Conservation (phyloP, 2,797 vertebrate species). For the Ctenosaura bakeri region DNA sequence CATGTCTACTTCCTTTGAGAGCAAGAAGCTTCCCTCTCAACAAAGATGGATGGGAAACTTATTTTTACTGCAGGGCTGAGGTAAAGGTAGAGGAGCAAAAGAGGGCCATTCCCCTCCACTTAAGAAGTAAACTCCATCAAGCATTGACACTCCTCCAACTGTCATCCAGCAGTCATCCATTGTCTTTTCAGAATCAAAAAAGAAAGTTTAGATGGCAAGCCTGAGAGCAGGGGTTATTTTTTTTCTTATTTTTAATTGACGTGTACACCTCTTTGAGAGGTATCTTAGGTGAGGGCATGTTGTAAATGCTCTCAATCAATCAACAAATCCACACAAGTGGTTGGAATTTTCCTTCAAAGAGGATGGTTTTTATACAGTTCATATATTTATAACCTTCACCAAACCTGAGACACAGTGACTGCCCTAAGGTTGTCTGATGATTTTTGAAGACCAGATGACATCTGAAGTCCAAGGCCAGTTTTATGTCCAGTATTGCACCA, state of each 20-base stretch:
- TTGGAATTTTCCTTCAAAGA: background rate
- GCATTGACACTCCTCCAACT: background rate
- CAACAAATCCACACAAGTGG: background rate
- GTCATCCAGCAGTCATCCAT: background rate
- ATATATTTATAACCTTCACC: no score
- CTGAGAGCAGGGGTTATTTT: background rate
- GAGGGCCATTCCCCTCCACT: no score
- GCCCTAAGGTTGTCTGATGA: background rate
- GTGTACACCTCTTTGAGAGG: background rate
- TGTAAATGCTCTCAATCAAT: background rate
- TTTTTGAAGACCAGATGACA: background rate
- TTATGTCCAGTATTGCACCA: no score
- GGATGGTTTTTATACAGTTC: background rate
- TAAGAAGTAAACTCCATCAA: background rate
- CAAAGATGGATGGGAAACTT: background rate
- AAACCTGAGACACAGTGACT: background rate
- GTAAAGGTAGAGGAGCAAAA: no score
- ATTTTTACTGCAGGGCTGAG: no score
- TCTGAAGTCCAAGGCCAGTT: background rate
- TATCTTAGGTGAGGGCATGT: background rate
- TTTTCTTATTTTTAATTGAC: background rate
- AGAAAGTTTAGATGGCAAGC: background rate
- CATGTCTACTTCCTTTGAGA: background rate
- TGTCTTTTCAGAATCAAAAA: no score
- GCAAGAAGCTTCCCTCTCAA: background rate